Base-by-base conservation (phyloP, 2,113 vertebrate species). In the Archilochus colubris region DNA sequence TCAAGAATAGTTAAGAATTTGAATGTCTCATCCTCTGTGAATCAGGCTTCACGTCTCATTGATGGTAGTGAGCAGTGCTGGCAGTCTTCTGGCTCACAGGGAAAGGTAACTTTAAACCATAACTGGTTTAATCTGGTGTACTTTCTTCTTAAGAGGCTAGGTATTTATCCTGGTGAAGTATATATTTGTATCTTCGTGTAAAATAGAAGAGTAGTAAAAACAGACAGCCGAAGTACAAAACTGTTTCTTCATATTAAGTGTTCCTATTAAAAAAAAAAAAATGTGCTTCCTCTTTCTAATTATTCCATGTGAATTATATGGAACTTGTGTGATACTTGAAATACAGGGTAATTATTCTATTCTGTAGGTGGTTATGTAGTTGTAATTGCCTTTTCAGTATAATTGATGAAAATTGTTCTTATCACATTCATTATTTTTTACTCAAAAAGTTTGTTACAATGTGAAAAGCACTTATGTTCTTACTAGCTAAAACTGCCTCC, bases 21-120 rank as follows among this genome's bases (percentile, higher is more conserved):
- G 78, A 99, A 97, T 2, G 99, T 99, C 36, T 99, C 99, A 0
- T 99, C 99, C 1, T 99, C 99, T 0, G 98, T 99, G 55, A 99
- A 98, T 97, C 99, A 99, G 97, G 99, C 99, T 12, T 98, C 98
- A 2, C 98, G 99, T 38, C 98, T 99, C 66, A 98, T 99, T 63
- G 99, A 99, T 86, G 97, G 98, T 77, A 99, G 98, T 6, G 99
- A 99, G 89, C 99, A 99, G 94, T 99, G 99, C 81, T 99, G 99
- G 99, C 99, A 99, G 96, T 99, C 99, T 9, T 99, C 99, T 2
- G 99, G 99, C 25, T 99, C 99, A 0, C 99, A 99, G 97, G 99
- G 99, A 85, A 99, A 99, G 98, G 99, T 98, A 96, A 72, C 85
- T 74, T 77, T 6, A 50, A 44, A 15, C 44, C 5, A 4, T 33